Evolutionary conservation across 2,888 invertebrate species (phyloP).

Genomic region (Agrochola circellaris): DNA sequence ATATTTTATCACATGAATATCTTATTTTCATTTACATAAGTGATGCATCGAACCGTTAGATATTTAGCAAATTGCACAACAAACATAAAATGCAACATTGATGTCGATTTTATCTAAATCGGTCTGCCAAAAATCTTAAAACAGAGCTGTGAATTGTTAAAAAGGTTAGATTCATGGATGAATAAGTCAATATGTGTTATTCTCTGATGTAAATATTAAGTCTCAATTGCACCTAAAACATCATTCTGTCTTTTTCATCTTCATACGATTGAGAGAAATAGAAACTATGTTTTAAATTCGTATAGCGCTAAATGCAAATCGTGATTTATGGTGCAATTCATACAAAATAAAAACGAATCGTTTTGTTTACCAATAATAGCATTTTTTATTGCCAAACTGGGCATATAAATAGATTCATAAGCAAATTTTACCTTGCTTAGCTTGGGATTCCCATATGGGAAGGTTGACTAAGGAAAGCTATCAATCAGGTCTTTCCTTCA

Average conservation of each 20-base stretch:
- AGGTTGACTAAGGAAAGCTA: too few relatives aligned
- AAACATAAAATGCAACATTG: conserved; percentile 1
- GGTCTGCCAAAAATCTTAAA: neutral
- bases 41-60: conserved; percentile 7
- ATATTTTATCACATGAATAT: neutral
- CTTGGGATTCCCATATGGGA: too few relatives aligned
- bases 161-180: neutral
- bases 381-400: too few relatives aligned
- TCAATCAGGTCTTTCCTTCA: too few relatives aligned
- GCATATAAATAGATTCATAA: too few relatives aligned
- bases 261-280: neutral
- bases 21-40: conserved; percentile 1
- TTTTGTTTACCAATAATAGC: neutral
- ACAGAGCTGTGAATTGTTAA: neutral
- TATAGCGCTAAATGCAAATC: neutral
- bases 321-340: neutral
- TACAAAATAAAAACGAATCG: neutral
- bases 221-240: neutral
- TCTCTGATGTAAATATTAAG: too few relatives aligned
- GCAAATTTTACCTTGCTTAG: too few relatives aligned
- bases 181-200: neutral
- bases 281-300: neutral
- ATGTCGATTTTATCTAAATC: neutral
- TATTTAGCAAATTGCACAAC: conserved; percentile 14
- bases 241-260: neutral